Evolutionary conservation across 2,797 vertebrate species (phyloP), one percentile per base, ranked within the genome.

Genomic region (Sparus aurata): DNA sequence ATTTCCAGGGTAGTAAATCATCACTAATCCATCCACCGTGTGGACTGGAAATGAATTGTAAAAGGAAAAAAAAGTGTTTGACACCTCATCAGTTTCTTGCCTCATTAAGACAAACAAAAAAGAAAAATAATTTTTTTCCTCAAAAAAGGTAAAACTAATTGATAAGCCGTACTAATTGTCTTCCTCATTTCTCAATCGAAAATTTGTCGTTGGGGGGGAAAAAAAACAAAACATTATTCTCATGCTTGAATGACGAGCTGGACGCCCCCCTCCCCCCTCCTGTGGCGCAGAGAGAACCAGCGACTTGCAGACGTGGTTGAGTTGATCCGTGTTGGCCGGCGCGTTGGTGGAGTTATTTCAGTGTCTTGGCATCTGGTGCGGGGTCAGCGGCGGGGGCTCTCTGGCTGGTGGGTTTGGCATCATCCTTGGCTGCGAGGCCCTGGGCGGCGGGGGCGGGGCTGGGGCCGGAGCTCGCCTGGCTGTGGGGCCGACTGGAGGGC

Each of bases 391-490:
- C 66, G 45, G 89, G 82, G 55, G 72, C 54, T 85, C 86, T 92
- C 90, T 95, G 97, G 94, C 89, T 94, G 90, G 90, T 91, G 91
- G 93, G 93, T 96, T 96, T 98, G 96, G 96, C 95, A 88, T 97
- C 95, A 77, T 98, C 96, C 91, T 94, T 96, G 87, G 93, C 71
- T 70, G 88, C 34, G 70, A 85, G 85, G 91, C 94, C 91, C 85
- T 90, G 84, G 30, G 93, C 78, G 54, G 87, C 16, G 4, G 89
- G 87, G 79, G 87, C 88, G 27, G 93, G 94, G 93, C 88, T 91
- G 83, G 77, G 84, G 78, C 89, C 84, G 0, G 62, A 73, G 82
- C 87, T 59, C 61, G 78, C 80, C 84, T 95, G 95, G 92, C 91
- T 87, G 87, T 94, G 85, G 69, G 94, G 90, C 79, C 95, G 96